Conservation (phyloP, 2,888 invertebrate species). For the Boloria euphrosyne region DNA sequence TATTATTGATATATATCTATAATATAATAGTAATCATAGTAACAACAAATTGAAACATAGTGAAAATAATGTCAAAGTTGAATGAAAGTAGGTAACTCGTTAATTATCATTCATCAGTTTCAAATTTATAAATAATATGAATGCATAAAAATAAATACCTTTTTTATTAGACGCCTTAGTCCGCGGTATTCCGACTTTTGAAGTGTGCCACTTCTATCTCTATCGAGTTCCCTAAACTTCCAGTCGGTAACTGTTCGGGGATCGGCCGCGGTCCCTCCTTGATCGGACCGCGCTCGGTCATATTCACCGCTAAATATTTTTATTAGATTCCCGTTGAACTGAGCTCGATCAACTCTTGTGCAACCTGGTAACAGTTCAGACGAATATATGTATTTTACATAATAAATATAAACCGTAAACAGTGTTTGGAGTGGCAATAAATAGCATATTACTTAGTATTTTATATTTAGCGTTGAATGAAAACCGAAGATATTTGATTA, state of each 20-base stretch:
- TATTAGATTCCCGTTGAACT: constrained; percentile 92
- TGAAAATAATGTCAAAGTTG: no score
- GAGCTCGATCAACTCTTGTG: constrained; percentile 87
- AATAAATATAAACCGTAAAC: no score
- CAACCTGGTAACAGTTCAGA: constrained; percentile 78
- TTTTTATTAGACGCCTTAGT: constrained; percentile 90
- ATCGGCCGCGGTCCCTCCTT: constrained; percentile 52
- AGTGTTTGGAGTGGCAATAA: no score
- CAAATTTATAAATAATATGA: no score
- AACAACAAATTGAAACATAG: no score
- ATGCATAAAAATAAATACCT: constrained; percentile 58
- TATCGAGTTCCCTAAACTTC: constrained; percentile 94
- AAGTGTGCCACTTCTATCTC: constrained; percentile 88
- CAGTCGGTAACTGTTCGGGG: constrained; percentile 88
- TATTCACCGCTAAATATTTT: constrained; percentile 93
- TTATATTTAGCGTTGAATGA: no score
- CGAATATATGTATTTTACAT: not conserved
- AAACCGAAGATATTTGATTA: no score
- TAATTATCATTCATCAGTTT: no score
- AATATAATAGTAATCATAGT: no score
- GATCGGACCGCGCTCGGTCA: constrained; percentile 66
- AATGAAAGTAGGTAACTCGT: no score
- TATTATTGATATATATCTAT: no score
- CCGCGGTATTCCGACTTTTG: constrained; percentile 92
- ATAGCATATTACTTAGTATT: no score